Evolutionary conservation across 2,113 vertebrate genomes (phyloP).

Genomic region (Rhabdornis inornatus): DNA sequence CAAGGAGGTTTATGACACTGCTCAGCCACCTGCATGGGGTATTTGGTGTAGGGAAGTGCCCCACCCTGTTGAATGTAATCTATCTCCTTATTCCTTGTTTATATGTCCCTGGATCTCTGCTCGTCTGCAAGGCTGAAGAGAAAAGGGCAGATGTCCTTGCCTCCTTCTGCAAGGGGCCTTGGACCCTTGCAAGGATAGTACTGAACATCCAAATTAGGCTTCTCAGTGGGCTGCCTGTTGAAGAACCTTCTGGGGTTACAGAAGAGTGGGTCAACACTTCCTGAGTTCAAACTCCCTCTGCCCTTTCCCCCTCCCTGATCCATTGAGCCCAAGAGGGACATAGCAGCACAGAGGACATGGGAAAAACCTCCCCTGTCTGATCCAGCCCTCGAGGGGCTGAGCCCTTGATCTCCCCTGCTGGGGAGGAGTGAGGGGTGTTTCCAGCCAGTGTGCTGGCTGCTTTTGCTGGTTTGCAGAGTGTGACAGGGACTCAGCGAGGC

Average conservation of each 20-base stretch:
- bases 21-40: not conserved
- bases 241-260: not conserved
- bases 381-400: not conserved
- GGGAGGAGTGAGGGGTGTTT: not conserved
- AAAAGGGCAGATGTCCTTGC: not conserved
- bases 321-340: not conserved
- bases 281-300: not conserved
- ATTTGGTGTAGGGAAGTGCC: not conserved
- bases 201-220: not conserved
- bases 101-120: not conserved
- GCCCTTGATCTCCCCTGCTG: not conserved
- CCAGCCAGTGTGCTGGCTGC: not conserved
- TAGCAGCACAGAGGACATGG: not conserved
- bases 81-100: not conserved
- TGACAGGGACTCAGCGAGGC: fast-evolving
- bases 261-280: not conserved
- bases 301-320: not conserved
- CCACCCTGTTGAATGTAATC: not conserved
- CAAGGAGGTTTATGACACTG: not conserved
- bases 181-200: not conserved
- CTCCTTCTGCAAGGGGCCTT: not conserved
- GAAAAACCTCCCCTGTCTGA: not conserved
- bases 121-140: not conserved
- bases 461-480: not conserved
- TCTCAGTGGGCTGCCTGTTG: not conserved